Evolutionary conservation across 2,113 vertebrate species (phyloP).

Genomic region (Passer montanus): DNA sequence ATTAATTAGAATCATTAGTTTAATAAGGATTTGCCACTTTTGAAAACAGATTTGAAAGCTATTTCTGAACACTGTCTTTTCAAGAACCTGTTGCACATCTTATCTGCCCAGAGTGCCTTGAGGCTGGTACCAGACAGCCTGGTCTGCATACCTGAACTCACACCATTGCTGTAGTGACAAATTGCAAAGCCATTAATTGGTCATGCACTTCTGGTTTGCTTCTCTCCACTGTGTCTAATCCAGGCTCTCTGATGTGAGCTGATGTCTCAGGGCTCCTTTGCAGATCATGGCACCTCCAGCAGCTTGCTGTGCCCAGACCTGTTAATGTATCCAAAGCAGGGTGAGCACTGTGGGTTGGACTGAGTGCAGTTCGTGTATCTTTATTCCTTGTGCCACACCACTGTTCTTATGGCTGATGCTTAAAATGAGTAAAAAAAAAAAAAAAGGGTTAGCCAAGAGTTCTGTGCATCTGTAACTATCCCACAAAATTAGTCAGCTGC

Average conservation of each 20-base stretch:
- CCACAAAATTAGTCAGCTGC: neutral
- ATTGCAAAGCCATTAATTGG: neutral
- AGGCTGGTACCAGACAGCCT: neutral
- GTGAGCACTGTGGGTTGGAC: neutral
- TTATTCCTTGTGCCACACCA: neutral
- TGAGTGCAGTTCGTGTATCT: accelerated
- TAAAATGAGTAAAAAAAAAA: neutral
- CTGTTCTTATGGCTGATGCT: neutral
- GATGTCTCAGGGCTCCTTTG: neutral
- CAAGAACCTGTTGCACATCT: neutral
- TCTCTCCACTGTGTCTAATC: neutral
- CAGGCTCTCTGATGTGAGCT: neutral
- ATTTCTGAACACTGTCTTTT: neutral
- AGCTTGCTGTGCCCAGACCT: neutral
- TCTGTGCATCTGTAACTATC: neutral
- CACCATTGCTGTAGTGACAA: neutral
- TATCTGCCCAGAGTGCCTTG: neutral
- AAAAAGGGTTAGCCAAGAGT: neutral
- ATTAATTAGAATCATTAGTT: neutral
- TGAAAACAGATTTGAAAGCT: neutral
- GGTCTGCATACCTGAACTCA: neutral
- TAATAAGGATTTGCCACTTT: neutral
- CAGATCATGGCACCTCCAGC: neutral
- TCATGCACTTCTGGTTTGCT: neutral
- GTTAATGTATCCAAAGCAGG: neutral